Conservation (phyloP, 2,113 vertebrate genomes). For the Eretmochelys imbricata region DNA sequence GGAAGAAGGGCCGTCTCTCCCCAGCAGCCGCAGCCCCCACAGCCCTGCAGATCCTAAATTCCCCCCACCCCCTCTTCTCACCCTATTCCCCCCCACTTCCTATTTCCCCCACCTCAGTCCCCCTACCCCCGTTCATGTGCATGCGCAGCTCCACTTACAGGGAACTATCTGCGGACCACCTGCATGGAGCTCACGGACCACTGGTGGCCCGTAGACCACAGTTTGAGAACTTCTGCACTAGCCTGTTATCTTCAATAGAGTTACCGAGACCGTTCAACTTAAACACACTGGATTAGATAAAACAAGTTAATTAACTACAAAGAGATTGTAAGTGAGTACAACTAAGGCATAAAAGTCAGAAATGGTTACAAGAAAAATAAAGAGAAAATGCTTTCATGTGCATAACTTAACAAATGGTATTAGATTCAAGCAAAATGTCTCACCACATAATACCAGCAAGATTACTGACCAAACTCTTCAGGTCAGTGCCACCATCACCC, state of each 20-base stretch:
- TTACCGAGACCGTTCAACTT: neutral
- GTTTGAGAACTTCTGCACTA: neutral
- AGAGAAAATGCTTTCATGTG: neutral
- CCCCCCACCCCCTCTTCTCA: too few species aligned
- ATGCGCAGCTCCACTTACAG: too few species aligned
- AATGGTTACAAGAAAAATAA: neutral
- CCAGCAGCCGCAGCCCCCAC: fast-evolving
- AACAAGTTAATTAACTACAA: neutral
- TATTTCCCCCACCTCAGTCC: too few species aligned
- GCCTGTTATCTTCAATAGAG: neutral
- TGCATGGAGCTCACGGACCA: too few species aligned
- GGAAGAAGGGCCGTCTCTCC: too few species aligned
- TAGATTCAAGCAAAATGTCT: neutral
- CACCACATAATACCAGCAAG: neutral
- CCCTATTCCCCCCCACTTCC: too few species aligned
- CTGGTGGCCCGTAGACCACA: too few species aligned
- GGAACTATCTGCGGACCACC: too few species aligned
- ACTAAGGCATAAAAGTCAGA: neutral
- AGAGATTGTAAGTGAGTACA: neutral
- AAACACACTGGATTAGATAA: neutral
- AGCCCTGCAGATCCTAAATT: too few species aligned
- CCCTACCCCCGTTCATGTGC: too few species aligned
- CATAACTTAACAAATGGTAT: neutral
- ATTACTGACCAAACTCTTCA: neutral
- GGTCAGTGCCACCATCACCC: neutral